A percentile compares a stretch with the other conserved stretches of the same genome.
These are phyloP conservation scores for Sebastes vulpes DNA, from an alignment of 2,797 vertebrate species.

Conservation along the genomic window DNA sequence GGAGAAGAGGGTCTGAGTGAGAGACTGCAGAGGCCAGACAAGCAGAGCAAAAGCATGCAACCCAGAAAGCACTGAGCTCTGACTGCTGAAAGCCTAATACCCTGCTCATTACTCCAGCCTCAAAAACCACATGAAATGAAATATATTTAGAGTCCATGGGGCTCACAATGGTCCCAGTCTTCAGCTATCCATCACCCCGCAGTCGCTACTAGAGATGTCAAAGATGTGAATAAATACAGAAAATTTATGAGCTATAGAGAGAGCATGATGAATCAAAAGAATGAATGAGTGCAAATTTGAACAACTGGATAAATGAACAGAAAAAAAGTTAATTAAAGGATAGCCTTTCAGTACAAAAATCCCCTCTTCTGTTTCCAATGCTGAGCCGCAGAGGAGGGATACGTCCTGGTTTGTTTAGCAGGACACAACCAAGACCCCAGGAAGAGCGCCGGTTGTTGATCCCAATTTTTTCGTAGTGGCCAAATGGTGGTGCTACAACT, in stretches of 20 bases:
- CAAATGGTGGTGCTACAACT: no score
- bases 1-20: neutral
- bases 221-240: conserved; percentile 18
- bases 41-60: conserved; percentile 12
- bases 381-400: neutral
- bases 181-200: conserved; percentile 9
- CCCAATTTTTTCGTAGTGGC: no score
- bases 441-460: no score
- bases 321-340: neutral
- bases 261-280: neutral
- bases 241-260: neutral
- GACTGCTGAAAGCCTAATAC: conserved; percentile 40
- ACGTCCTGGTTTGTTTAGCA: no score
- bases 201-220: conserved; percentile 16
- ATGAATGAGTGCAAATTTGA: neutral
- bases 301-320: neutral
- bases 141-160: conserved; percentile 32
- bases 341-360: neutral
- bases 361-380: neutral
- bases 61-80: conserved; percentile 7
- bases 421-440: no score
- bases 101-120: conserved; percentile 33
- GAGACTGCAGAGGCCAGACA: conserved; percentile 50
- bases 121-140: conserved; percentile 62
- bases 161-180: conserved; percentile 20